These are phyloP conservation scores for Lophochroa leadbeateri DNA, from an alignment of 2,113 vertebrate species.

Conservation along the genomic window DNA sequence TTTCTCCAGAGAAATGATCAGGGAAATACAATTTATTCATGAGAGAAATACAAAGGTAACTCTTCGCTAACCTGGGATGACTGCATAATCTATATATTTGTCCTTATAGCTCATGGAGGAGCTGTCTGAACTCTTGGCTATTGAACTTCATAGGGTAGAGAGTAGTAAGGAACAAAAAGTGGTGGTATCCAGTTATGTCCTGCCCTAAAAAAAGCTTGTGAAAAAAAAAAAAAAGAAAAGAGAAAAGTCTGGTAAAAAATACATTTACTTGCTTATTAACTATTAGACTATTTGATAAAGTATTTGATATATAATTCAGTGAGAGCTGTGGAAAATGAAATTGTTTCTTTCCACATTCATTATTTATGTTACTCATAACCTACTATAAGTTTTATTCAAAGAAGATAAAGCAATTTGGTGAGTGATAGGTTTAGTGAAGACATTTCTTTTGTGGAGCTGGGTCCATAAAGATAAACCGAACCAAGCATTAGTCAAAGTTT, in stretches of 20 bases:
- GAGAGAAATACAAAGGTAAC: not conserved
- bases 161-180: not conserved
- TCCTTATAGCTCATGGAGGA: not conserved
- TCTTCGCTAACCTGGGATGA: not conserved
- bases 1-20: not conserved
- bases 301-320: not conserved
- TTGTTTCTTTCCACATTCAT: not conserved
- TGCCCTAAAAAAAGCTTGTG: not conserved
- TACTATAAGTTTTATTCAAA: not conserved
- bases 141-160: not conserved
- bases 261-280: not conserved
- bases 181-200: not conserved
- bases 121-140: not conserved
- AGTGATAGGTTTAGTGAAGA: not conserved
- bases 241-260: not conserved
- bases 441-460: not conserved
- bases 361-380: not conserved
- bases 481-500: not conserved
- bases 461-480: not conserved
- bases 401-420: not conserved
- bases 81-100: not conserved
- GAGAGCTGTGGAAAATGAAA: not conserved
- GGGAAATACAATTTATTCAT: not conserved
- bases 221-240: not conserved
- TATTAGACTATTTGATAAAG: not conserved